phyloP scores from a whole-genome alignment of 1,140 invertebrate genomes.

The Atopsyche davidsoni region DNA sequence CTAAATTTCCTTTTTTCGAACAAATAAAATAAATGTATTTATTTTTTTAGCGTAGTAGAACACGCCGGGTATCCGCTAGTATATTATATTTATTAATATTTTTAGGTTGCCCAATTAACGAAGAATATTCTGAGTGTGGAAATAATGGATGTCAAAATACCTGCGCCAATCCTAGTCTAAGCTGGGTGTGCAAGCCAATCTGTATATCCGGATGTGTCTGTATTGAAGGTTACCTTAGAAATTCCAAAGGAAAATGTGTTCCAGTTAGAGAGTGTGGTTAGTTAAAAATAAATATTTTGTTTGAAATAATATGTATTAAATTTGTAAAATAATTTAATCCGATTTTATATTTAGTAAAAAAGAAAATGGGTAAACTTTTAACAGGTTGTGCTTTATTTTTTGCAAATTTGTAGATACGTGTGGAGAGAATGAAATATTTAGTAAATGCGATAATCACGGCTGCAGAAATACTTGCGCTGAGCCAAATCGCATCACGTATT shows the following conservation, averaged over 20 bases:
- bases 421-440: not conserved
- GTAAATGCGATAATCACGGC: conserved; percentile 8
- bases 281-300: no score
- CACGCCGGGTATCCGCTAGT: no score
- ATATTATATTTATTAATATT: no score
- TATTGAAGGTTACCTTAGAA: not conserved
- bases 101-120: no score
- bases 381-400: no score
- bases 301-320: no score
- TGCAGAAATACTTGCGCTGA: conserved; percentile 8
- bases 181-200: not conserved
- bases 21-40: no score
- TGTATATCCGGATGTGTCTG: not conserved
- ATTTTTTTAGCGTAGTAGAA: no score
- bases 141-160: conserved; percentile 4
- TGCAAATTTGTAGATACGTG: conserved; percentile 2
- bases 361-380: no score
- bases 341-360: no score
- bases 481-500: not conserved
- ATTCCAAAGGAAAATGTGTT: not conserved
- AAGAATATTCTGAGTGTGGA: conserved; percentile 9
- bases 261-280: not conserved
- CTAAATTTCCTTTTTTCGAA: no score
- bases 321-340: no score
- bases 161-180: not conserved